Evolutionary conservation across 1,140 invertebrate species (phyloP).

Genomic region (Drosophila malerkotliana): DNA sequence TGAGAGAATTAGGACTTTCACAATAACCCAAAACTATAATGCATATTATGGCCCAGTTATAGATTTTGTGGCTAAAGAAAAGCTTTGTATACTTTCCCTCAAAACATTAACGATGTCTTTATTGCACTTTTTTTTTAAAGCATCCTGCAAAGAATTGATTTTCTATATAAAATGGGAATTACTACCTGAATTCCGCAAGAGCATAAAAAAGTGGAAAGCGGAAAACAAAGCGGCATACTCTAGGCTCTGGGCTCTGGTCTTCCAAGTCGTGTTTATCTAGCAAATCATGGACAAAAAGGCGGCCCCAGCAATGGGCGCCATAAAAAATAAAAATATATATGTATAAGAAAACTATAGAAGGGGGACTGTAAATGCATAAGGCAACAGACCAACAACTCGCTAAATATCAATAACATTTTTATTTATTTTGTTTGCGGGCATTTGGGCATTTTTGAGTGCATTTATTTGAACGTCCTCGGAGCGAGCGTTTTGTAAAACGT

Average conservation of each 20-base stretch:
- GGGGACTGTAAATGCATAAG: not conserved
- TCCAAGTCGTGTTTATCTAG: slow-evolving; percentile 63
- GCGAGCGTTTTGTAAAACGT: slow-evolving; percentile 76
- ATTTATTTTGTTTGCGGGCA: slow-evolving; percentile 81
- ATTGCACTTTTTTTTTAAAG: not conserved
- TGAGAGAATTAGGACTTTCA: not conserved
- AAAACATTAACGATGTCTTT: not conserved
- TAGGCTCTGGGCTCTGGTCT: not conserved
- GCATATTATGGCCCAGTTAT: not conserved
- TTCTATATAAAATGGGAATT: slow-evolving; percentile 55
- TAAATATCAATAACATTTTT: slow-evolving; percentile 82
- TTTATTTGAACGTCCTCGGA: slow-evolving; percentile 79
- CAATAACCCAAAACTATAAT: not conserved
- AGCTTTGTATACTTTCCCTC: not conserved
- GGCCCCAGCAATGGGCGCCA: slow-evolving; percentile 58
- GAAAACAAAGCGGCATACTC: slow-evolving; percentile 19
- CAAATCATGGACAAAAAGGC: slow-evolving; percentile 75
- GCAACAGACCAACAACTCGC: slow-evolving; percentile 40
- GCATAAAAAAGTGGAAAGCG: slow-evolving; percentile 54
- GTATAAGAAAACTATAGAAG: slow-evolving; percentile 13
- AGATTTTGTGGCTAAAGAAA: not conserved
- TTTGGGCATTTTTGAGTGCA: slow-evolving; percentile 82
- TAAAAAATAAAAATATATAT: slow-evolving; percentile 12
- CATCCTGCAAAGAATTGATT: slow-evolving; percentile 5
- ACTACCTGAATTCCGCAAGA: slow-evolving; percentile 78